These are phyloP conservation scores for Andricus curvator DNA, from an alignment of 2,888 invertebrate species.

Conservation along the genomic window DNA sequence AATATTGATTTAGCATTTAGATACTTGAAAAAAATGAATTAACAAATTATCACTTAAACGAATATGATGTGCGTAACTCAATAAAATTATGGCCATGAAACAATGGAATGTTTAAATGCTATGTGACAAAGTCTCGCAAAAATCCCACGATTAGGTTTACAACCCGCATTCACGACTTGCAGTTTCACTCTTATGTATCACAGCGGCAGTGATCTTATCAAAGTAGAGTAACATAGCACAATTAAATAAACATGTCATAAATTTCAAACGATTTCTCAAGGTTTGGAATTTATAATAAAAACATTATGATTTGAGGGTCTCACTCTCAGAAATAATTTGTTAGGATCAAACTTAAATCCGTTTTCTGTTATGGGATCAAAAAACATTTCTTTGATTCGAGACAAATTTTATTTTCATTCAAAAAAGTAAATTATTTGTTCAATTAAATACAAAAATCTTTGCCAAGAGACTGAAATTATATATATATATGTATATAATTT, in stretches of 20 bases:
- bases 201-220: conserved; percentile 7
- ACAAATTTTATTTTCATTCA: too few species aligned
- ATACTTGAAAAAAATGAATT: neutral
- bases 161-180: conserved; percentile 5
- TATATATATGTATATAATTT: too few species aligned
- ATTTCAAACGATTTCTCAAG: neutral
- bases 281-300: neutral
- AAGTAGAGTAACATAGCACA: neutral
- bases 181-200: conserved; percentile 14
- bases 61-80: neutral
- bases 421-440: too few species aligned
- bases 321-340: neutral
- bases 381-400: too few species aligned
- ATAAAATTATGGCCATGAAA: conserved; percentile 1
- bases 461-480: too few species aligned
- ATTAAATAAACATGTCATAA: neutral
- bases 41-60: neutral
- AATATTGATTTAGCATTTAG: too few species aligned
- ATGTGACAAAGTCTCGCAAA: conserved; percentile 6
- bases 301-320: neutral
- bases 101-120: conserved; percentile 2
- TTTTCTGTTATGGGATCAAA: too few species aligned
- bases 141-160: conserved; percentile 21
- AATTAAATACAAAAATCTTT: too few species aligned
- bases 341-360: too few species aligned